Evolutionary conservation across 2,797 vertebrate genomes (phyloP).

Genomic region (Neosilurus hyrtlii): DNA sequence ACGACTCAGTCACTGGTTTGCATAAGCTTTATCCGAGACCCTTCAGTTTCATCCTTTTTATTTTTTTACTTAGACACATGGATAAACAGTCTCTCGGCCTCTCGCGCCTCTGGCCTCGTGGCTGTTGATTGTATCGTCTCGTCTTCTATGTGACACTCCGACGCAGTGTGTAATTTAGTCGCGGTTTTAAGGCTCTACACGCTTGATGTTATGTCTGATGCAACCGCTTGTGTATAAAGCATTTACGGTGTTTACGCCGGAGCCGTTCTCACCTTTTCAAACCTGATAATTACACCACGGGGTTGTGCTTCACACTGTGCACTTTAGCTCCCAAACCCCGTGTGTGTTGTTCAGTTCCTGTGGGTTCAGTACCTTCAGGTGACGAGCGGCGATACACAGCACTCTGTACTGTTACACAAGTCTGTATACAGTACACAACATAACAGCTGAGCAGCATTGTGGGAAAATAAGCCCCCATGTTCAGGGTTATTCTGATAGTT

Average conservation of each 20-base stretch:
- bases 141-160: neutral
- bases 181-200: neutral
- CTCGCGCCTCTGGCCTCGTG: neutral
- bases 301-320: neutral
- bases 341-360: neutral
- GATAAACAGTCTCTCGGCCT: neutral
- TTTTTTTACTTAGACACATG: neutral
- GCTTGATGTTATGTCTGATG: slow-evolving; percentile 13
- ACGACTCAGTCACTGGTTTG: neutral
- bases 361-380: slow-evolving; percentile 2
- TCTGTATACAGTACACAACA: neutral
- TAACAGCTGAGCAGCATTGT: neutral
- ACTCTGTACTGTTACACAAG: too few relatives aligned
- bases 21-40: neutral
- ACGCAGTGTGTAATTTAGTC: neutral
- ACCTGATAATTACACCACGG: slow-evolving; percentile 11
- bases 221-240: slow-evolving; percentile 12
- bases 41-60: neutral
- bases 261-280: neutral
- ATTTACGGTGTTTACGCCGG: neutral
- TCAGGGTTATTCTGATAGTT: neutral
- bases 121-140: neutral
- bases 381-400: neutral
- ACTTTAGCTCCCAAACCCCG: neutral
- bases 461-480: neutral